A percentile compares a stretch with the other conserved stretches of the same genome.
Conservation (phyloP, 2,888 invertebrate genomes). For the Macropis europaea region DNA sequence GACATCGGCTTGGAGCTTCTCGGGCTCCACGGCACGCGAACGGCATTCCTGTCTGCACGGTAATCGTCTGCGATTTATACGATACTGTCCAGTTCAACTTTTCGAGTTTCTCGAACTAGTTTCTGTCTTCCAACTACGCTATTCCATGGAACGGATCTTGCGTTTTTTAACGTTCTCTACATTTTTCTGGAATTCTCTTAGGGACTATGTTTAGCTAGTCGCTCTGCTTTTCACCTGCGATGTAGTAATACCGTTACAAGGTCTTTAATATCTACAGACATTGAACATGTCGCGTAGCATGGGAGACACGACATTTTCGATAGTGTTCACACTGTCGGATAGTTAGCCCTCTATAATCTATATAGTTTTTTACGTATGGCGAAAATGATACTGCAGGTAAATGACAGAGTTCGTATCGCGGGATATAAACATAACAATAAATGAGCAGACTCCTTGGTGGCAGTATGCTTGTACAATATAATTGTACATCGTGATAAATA, state of each 20-base stretch:
- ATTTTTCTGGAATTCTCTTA: not conserved
- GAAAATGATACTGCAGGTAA: no score
- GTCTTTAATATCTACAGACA: no score
- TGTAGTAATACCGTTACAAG: not conserved
- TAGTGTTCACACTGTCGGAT: no score
- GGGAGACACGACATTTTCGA: no score
- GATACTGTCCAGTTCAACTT: slow-evolving; percentile 26
- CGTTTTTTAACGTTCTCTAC: not conserved
- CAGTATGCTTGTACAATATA: no score
- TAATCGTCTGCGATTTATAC: slow-evolving; percentile 48
- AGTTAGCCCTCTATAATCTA: no score
- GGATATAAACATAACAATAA: no score
- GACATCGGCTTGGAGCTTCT: slow-evolving; percentile 25
- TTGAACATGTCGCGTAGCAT: no score
- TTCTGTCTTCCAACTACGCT: slow-evolving; percentile 10
- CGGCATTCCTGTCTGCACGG: slow-evolving; percentile 39
- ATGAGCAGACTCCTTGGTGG: no score
- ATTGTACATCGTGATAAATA: no score
- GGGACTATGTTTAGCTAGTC: not conserved
- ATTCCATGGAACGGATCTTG: slow-evolving; percentile 11
- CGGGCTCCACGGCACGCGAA: slow-evolving; percentile 55
- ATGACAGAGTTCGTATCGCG: no score
- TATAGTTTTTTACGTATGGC: no score
- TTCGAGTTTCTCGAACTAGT: slow-evolving; percentile 24
- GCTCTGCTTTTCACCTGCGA: not conserved